Percentiles rank a stretch among this genome's conserved stretches.
These are phyloP conservation scores for Pelvicachromis taeniatus DNA, from an alignment of 2,113 vertebrate species.

Conservation along the genomic window DNA sequence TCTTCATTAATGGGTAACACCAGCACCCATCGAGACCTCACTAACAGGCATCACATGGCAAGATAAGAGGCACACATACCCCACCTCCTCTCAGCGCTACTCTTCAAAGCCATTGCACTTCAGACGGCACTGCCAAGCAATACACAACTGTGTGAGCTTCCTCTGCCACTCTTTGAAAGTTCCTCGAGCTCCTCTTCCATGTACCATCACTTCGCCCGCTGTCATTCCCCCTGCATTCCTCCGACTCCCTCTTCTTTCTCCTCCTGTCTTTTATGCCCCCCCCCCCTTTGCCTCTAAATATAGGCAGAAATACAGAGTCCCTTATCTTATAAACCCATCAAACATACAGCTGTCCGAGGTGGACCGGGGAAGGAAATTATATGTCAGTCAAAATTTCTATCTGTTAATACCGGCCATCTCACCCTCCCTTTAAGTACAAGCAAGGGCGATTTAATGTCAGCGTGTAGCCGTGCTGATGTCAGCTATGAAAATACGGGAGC, in stretches of 20 bases:
- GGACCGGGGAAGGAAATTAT: constrained; percentile 63
- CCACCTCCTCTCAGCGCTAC: constrained; percentile 29
- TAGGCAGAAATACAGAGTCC: constrained; percentile 31
- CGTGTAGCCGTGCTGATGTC: constrained; percentile 1
- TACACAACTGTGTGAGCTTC: constrained; percentile 44
- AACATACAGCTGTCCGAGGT: constrained; percentile 54
- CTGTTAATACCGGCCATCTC: constrained; percentile 49
- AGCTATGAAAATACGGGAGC: background rate
- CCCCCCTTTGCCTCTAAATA: constrained; percentile 20
- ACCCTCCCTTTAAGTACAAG: constrained; percentile 19
- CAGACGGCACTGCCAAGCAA: constrained; percentile 53
- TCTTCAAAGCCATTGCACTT: constrained; percentile 64
- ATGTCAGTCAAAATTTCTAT: constrained; percentile 72
- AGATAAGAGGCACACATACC: constrained; percentile 53
- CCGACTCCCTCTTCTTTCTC: background rate
- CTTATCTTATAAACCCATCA: constrained; percentile 68
- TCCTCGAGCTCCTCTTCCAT: constrained; percentile 47
- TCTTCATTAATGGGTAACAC: constrained; percentile 56
- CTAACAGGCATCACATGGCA: constrained; percentile 55
- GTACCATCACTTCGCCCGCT: constrained; percentile 32
- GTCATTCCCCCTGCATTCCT: constrained; percentile 12
- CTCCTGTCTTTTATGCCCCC: constrained; percentile 10
- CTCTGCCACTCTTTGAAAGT: constrained; percentile 61
- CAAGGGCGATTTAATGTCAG: constrained; percentile 56
- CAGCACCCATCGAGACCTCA: constrained; percentile 49